Evolutionary conservation across 2,113 vertebrate species (phyloP).

Genomic region (Osmerus mordax): DNA sequence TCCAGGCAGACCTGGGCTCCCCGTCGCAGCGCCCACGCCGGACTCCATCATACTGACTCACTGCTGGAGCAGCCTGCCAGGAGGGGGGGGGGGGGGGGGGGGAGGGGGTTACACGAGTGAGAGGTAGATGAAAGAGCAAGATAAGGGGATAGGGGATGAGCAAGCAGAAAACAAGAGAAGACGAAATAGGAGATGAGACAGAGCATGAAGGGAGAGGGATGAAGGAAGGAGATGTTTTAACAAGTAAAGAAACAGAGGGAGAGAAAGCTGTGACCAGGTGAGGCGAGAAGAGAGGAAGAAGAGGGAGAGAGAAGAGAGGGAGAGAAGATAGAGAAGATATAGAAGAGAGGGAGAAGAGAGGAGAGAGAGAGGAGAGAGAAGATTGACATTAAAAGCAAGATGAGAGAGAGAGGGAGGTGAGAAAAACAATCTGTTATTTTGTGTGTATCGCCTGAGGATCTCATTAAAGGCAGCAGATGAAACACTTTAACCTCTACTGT

Average conservation of each 20-base stretch:
- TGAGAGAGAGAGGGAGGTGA: constrained; percentile 16
- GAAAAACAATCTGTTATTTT: neutral
- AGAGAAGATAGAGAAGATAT: neutral
- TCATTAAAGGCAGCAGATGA: neutral
- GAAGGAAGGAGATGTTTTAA: constrained; percentile 7
- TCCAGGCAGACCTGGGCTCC: constrained; percentile 74
- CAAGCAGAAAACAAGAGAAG: constrained; percentile 9
- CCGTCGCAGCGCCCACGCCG: constrained; percentile 75
- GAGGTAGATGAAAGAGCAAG: constrained; percentile 46
- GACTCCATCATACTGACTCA: constrained; percentile 78
- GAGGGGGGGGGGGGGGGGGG: constrained; percentile 20
- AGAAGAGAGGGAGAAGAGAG: neutral
- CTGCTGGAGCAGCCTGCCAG: constrained; percentile 69
- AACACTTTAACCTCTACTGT: neutral
- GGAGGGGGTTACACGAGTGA: constrained; percentile 31
- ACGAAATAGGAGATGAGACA: constrained; percentile 31
- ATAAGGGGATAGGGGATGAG: constrained; percentile 25
- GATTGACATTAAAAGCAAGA: constrained; percentile 9
- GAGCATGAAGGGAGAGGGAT: constrained; percentile 22
- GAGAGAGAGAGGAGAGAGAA: constrained; percentile 1
- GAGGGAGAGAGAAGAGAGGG: constrained; percentile 5
- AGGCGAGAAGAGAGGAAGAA: constrained; percentile 2
- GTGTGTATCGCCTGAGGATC: neutral
- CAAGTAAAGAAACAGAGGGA: neutral
- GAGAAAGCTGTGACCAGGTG: neutral